A percentile compares a stretch with the other conserved stretches of the same genome.
These are phyloP conservation scores for Porites rus DNA, from an alignment of 92 coral and sea anemone species.

Conservation along the genomic window DNA sequence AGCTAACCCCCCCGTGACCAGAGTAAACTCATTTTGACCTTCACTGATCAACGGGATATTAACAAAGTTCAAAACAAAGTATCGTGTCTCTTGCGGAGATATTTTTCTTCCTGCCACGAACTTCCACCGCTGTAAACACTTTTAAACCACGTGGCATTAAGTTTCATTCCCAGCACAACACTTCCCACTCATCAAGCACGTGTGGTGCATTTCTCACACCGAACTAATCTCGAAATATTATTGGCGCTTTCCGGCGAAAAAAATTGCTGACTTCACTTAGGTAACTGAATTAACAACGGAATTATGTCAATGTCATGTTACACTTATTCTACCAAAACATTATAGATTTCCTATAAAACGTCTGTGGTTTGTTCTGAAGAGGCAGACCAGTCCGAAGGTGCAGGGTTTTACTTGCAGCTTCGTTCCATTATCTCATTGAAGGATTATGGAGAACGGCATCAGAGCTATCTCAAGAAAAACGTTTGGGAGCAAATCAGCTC, in stretches of 20 bases:
- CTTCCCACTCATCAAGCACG: slow-evolving; percentile 14
- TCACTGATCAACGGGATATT: no score
- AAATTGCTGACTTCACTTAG: not conserved
- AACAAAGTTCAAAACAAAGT: not conserved
- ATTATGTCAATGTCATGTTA: not conserved
- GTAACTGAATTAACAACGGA: not conserved
- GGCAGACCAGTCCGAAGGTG: not conserved
- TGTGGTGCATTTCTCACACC: not conserved
- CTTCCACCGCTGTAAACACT: not conserved
- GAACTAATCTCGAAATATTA: not conserved
- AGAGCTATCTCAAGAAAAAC: not conserved
- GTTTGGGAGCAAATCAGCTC: not conserved
- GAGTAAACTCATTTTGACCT: no score
- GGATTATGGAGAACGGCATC: not conserved
- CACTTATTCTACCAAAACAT: not conserved
- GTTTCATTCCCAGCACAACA: not conserved
- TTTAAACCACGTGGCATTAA: not conserved
- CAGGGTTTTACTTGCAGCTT: not conserved
- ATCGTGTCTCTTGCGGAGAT: not conserved
- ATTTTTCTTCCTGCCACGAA: not conserved
- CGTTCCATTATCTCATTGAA: not conserved
- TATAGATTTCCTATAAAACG: not conserved
- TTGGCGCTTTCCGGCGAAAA: slow-evolving; percentile 3
- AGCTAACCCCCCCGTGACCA: not conserved
- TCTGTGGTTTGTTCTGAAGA: not conserved